Evolutionary conservation across 1,140 invertebrate species (phyloP).

Genomic region (Telenomus remus): DNA sequence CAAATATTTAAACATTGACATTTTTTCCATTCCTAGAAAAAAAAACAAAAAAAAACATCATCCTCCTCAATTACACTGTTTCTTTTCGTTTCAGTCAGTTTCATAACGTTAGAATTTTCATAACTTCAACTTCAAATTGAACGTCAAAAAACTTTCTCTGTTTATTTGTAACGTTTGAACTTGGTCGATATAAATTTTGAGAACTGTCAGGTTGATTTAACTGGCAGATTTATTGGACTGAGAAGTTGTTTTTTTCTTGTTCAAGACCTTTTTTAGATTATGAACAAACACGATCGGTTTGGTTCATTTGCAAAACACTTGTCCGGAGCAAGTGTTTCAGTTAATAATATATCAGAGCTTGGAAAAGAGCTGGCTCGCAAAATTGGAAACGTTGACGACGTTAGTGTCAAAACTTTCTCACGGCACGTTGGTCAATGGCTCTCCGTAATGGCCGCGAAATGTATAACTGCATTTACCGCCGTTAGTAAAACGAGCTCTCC

Average conservation of each 20-base stretch:
- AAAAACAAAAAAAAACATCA: neutral
- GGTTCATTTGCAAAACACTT: constrained; percentile 47
- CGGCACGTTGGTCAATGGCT: constrained; percentile 60
- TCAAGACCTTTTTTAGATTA: constrained; percentile 21
- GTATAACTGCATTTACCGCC: constrained; percentile 54
- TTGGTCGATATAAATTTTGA: neutral
- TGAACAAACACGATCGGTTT: constrained; percentile 23
- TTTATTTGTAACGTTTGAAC: too few relatives aligned
- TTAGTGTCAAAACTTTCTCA: constrained; percentile 57
- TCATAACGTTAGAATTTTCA: too few relatives aligned
- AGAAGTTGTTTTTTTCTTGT: constrained; percentile 14
- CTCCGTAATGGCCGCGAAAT: constrained; percentile 56
- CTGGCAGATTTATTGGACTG: constrained; percentile 16
- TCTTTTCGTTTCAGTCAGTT: too few relatives aligned
- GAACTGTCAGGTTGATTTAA: constrained; percentile 16
- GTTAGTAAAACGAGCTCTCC: constrained; percentile 48
- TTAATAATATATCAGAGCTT: constrained; percentile 45
- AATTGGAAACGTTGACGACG: constrained; percentile 49
- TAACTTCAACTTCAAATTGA: too few relatives aligned
- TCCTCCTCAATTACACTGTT: too few relatives aligned
- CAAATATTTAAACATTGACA: neutral
- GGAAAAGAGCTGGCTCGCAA: constrained; percentile 39
- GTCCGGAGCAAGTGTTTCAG: constrained; percentile 23
- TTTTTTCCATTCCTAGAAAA: neutral
- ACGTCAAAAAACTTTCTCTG: too few relatives aligned